A percentile compares a stretch with the other conserved stretches of the same genome.
Conservation (phyloP, 2,113 vertebrate species). For the Nothobranchius kuhntae region DNA sequence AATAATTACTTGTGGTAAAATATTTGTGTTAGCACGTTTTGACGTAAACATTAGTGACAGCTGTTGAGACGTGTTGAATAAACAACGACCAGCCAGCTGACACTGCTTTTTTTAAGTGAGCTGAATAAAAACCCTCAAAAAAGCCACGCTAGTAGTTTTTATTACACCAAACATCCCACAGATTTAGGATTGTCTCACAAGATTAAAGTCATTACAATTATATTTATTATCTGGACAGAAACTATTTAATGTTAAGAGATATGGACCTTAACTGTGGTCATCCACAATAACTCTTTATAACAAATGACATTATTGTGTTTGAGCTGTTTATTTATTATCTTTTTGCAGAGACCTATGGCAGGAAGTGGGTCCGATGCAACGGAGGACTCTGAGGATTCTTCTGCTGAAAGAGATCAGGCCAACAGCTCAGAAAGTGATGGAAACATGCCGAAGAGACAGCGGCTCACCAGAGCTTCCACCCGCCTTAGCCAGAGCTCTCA, state of each 20-base stretch:
- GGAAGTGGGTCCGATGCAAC: conserved; percentile 97
- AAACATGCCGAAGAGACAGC: conserved; percentile 86
- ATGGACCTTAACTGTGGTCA: neutral
- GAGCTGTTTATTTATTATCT: neutral
- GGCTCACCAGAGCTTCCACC: conserved; percentile 93
- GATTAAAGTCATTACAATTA: neutral
- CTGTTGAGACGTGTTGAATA: neutral
- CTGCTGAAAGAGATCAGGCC: conserved; percentile 94
- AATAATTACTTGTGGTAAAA: neutral
- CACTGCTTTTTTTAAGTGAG: too few relatives aligned
- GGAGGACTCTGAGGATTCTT: conserved; percentile 93
- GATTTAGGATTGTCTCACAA: neutral
- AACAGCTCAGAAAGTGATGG: conserved; percentile 96
- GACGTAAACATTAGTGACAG: neutral
- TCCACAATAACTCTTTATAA: neutral
- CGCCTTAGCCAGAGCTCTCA: conserved; percentile 97
- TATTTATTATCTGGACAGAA: neutral
- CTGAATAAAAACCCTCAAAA: too few relatives aligned
- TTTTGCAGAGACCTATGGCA: conserved; percentile 86
- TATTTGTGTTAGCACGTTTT: neutral
- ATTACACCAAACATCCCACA: neutral
- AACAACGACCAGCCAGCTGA: neutral
- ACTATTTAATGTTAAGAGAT: neutral
- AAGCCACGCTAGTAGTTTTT: neutral
- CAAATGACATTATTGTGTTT: neutral